Conservation (phyloP, 2,113 vertebrate species). For the Hippotragus niger region DNA sequence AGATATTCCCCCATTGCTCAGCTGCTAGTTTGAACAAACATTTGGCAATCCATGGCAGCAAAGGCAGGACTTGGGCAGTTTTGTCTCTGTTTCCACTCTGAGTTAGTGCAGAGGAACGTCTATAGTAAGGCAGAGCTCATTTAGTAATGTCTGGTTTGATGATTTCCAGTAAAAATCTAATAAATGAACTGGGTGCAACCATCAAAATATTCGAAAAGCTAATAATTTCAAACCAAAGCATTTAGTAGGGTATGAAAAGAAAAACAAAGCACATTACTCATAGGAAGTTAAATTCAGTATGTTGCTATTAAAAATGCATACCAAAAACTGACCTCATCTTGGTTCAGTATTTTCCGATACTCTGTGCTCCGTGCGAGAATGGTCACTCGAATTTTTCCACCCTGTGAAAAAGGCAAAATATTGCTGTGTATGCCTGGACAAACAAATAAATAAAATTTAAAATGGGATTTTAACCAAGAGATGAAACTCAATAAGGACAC, state of each 20-base stretch:
- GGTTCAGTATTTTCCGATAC: constrained; percentile 95
- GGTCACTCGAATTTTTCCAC: constrained; percentile 93
- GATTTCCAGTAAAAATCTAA: neutral
- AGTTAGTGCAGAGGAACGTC: rapidly evolving
- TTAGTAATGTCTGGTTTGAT: neutral
- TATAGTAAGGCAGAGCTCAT: neutral
- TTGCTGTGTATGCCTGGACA: neutral
- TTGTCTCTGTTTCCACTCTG: neutral
- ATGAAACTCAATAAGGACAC: neutral
- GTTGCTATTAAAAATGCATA: neutral
- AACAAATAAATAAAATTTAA: neutral
- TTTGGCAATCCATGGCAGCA: neutral
- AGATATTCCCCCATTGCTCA: neutral
- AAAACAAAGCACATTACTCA: neutral
- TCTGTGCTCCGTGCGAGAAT: constrained; percentile 95
- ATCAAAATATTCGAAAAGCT: neutral
- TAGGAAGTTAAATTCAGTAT: neutral
- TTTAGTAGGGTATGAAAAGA: neutral
- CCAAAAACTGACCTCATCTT: constrained; percentile 88
- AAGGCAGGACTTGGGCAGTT: neutral
- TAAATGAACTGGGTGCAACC: neutral
- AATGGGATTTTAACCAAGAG: neutral
- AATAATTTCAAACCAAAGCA: neutral
- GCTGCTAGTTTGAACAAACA: neutral
- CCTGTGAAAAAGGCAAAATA: constrained; percentile 77